Evolutionary conservation across 2,113 vertebrate genomes (phyloP).

Genomic region (Cardinalis cardinalis): DNA sequence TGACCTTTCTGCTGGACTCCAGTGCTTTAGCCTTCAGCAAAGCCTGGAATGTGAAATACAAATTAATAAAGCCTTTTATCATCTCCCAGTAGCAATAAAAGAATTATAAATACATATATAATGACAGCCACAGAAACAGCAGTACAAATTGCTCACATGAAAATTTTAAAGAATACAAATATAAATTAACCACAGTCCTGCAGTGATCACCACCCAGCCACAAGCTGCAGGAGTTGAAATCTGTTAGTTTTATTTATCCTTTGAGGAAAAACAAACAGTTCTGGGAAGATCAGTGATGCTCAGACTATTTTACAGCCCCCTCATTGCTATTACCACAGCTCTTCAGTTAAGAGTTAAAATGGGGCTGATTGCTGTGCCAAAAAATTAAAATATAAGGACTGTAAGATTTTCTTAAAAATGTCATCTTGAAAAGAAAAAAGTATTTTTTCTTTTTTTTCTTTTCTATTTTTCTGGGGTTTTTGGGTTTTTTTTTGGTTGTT

Average conservation of each 20-base stretch:
- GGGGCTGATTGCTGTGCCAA: neutral
- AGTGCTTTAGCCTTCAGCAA: neutral
- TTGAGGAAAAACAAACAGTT: neutral
- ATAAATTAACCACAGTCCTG: neutral
- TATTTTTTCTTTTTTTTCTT: too few relatives aligned
- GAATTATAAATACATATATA: neutral
- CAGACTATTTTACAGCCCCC: neutral
- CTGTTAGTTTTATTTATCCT: neutral
- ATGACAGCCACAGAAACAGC: neutral
- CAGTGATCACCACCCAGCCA: neutral
- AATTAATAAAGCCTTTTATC: neutral
- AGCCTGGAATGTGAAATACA: neutral
- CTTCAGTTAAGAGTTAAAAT: neutral
- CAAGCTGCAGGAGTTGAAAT: neutral
- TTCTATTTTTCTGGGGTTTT: too few relatives aligned
- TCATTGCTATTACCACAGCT: neutral
- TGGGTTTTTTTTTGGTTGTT: neutral
- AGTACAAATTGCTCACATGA: neutral
- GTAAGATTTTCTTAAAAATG: neutral
- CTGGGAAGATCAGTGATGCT: neutral
- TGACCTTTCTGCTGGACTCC: neutral
- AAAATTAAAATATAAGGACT: neutral
- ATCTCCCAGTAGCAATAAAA: neutral
- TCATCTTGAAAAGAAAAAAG: neutral
- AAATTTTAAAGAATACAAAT: neutral